Conservation (phyloP, 2,797 vertebrate genomes). For the Halcyon badia region DNA sequence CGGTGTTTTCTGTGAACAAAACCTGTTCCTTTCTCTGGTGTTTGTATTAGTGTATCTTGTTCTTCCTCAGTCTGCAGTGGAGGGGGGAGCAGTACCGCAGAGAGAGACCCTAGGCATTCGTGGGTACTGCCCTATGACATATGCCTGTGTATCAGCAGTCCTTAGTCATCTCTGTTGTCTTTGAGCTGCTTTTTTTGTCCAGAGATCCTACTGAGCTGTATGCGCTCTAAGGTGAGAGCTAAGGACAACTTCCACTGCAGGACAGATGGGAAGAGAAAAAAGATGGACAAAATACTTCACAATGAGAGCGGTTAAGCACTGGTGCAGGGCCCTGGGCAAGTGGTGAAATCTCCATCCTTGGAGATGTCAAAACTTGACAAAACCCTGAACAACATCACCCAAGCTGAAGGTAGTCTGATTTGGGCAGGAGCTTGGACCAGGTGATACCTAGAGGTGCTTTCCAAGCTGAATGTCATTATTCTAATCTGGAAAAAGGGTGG, state of each 20-base stretch:
- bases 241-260: not conserved
- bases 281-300: not conserved
- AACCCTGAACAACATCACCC: not conserved
- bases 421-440: not conserved
- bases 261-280: not conserved
- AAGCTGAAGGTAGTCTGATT: not conserved
- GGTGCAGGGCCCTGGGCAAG: not conserved
- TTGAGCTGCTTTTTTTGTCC: not conserved
- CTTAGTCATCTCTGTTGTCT: not conserved
- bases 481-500: not conserved
- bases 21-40: not conserved
- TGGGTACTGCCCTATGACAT: not conserved
- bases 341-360: not conserved
- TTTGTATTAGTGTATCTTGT: not conserved
- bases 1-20: constrained; percentile 5
- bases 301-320: not conserved
- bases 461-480: not conserved
- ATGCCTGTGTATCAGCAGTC: not conserved
- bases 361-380: not conserved
- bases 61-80: not conserved
- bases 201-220: not conserved
- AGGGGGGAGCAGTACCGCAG: not conserved
- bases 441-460: not conserved
- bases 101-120: not conserved
- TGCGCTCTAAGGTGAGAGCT: not conserved